phyloP scores from a whole-genome alignment of 2,113 vertebrate genomes.

The Gavia stellata region DNA sequence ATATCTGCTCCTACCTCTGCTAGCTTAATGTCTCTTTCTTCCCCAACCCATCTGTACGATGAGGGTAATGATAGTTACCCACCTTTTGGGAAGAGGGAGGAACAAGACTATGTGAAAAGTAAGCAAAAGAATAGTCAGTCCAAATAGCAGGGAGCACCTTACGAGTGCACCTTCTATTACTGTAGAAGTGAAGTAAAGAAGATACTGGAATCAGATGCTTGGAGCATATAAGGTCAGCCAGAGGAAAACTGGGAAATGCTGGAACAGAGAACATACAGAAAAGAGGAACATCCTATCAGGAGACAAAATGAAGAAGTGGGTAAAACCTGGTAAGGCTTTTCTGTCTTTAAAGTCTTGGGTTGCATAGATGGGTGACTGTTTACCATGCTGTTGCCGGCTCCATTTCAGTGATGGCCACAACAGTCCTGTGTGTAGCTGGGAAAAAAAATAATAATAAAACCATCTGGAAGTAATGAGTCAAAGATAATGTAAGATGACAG shows the following conservation, averaged over 20 bases:
- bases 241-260: not conserved
- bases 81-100: not conserved
- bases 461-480: conserved; percentile 57
- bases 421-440: not conserved
- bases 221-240: not conserved
- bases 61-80: not conserved
- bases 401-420: not conserved
- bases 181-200: not conserved
- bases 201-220: not conserved
- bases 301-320: not conserved
- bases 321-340: not conserved
- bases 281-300: not conserved
- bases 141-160: not conserved
- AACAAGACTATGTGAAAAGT: not conserved
- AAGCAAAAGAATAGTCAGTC: not conserved
- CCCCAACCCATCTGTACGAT: fast-evolving
- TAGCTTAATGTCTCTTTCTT: not conserved
- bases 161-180: not conserved
- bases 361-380: not conserved
- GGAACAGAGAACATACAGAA: not conserved
- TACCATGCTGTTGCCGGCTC: not conserved
- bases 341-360: not conserved
- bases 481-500: conserved; percentile 29
- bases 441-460: not conserved
- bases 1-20: not conserved